phyloP scores from a whole-genome alignment of 2,113 vertebrate species.

The Burhinus oedicnemus region DNA sequence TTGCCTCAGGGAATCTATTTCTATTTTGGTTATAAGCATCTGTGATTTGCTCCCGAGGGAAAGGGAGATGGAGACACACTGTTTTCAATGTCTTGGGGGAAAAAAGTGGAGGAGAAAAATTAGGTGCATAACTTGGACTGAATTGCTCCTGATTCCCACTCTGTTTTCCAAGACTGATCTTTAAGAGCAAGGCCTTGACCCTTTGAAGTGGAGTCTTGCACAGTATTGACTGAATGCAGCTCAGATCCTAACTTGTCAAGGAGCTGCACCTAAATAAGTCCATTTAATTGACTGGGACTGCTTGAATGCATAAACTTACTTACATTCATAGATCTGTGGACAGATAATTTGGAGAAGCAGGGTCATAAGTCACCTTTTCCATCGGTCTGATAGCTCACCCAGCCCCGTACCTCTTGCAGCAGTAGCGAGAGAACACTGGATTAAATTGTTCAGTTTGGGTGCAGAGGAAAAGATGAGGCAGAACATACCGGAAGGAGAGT shows the following conservation, averaged over 20 bases:
- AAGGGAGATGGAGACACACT: background rate
- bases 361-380: background rate
- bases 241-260: background rate
- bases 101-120: background rate
- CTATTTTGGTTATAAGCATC: background rate
- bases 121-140: background rate
- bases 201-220: background rate
- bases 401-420: background rate
- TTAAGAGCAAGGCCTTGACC: background rate
- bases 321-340: background rate
- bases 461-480: background rate
- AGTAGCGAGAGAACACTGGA: rapidly evolving
- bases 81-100: background rate
- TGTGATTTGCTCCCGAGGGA: background rate
- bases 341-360: background rate
- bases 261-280: background rate
- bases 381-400: background rate
- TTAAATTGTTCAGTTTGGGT: background rate
- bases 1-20: background rate
- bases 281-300: background rate
- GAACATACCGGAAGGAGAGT: background rate
- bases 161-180: background rate
- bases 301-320: background rate
- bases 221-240: background rate
- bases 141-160: background rate